Conservation (phyloP, 2,888 invertebrate genomes). For the Drosophila sordidapex region DNA sequence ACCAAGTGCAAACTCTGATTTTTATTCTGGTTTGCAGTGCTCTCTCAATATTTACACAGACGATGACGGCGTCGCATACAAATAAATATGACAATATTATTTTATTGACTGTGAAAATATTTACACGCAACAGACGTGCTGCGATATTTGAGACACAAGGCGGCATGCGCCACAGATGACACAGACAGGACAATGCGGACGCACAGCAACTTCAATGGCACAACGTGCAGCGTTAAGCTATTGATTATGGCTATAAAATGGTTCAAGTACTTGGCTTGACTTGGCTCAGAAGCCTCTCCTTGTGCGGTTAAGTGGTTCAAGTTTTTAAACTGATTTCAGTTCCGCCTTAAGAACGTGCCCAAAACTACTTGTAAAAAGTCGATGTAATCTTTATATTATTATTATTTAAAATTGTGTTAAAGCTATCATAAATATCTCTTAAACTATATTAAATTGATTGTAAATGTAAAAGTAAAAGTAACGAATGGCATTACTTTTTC, state of each 20-base stretch:
- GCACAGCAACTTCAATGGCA: conserved; percentile 6
- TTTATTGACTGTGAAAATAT: conserved; percentile 82
- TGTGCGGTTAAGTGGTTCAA: conserved; percentile 20
- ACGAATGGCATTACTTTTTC: neutral
- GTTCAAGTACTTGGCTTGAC: conserved; percentile 20
- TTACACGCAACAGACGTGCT: conserved; percentile 75
- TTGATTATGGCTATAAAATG: conserved; percentile 65
- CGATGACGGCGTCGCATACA: conserved; percentile 39
- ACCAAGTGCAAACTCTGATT: conserved; percentile 68
- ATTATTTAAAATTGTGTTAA: neutral
- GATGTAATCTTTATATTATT: neutral
- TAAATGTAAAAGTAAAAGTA: neutral
- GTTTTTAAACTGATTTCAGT: conserved; percentile 4
- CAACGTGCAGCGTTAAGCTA: conserved; percentile 39
- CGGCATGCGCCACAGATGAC: conserved; percentile 44
- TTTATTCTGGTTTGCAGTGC: conserved; percentile 74
- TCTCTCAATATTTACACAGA: conserved; percentile 73
- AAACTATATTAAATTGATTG: neutral
- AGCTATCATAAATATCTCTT: neutral
- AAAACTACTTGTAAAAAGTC: neutral
- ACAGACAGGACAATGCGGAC: conserved; percentile 14
- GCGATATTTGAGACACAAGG: conserved; percentile 46
- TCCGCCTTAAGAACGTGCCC: neutral
- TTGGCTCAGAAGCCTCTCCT: conserved; percentile 4
- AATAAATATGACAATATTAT: conserved; percentile 80